Evolutionary conservation across 2,113 vertebrate genomes (phyloP), one percentile per base, ranked within the genome.

Genomic region (Tiliqua scincoides): DNA sequence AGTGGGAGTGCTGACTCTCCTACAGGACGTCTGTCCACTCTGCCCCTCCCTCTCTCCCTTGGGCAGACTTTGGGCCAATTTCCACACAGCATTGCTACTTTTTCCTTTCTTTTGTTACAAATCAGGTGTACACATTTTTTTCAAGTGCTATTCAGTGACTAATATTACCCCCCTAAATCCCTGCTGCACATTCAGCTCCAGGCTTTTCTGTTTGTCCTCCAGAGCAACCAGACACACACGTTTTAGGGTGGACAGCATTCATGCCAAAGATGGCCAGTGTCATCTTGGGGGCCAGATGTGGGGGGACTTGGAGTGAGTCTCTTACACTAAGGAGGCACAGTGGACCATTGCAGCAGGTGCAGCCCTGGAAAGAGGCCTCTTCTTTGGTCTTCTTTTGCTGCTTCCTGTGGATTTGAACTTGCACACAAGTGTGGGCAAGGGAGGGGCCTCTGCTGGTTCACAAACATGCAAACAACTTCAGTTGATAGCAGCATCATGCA

Each of bases 361-460:
- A 12, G 54, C 54, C 54, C 17, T 17, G 2, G 54, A 6, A 9
- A 0, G 3, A n/a, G 3, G 12, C n/a, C 12, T 48, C 10, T 1
- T 5, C 18, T 6, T 1, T 9, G 35, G 37, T 11, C 12, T 65
- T 21, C 18, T 25, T 4, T 73, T 6, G 2, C 18, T 2, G 18
- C 10, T 52, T 25, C 72, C 61, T 27, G 21, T 20, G 62, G 73
- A 37, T 37, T 37, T 30, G 61, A 52, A 18, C 59, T 30, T 3
- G 48, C n/a, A n/a, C 21, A 14, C 11, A 27, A 7, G 5, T 15
- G 35, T 15, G 35, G 15, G 37, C 35, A 32, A 12, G 54, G 25
- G 3, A 18, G 2, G n/a, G 30, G 2, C 18, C 2, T 9, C 17
- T 1, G 52, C 4, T 25, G 3, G 30, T 23, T 1, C 4, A 12